Conservation (phyloP, 2,888 invertebrate species). For the Pyrgus malvae region DNA sequence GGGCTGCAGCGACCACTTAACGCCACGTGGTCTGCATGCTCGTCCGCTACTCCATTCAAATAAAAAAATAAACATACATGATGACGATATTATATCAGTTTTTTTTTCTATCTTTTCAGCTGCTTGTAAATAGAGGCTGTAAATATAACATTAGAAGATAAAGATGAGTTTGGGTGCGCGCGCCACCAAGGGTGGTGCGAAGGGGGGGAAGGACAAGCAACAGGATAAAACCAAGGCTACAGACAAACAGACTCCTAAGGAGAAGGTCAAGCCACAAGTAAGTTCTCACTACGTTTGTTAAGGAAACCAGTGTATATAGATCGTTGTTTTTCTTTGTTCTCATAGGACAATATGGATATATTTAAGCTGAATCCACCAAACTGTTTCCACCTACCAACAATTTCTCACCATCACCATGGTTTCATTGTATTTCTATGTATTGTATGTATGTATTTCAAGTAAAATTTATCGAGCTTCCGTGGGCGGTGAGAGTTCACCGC, state of each 20-base stretch:
- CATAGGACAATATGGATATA: too few species aligned
- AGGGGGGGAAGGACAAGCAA: constrained; percentile 71
- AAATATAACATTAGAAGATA: constrained; percentile 85
- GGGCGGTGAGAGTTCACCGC: too few species aligned
- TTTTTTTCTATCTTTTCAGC: constrained; percentile 70
- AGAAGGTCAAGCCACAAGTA: constrained; percentile 79
- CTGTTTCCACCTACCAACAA: too few species aligned
- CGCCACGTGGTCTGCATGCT: too few species aligned
- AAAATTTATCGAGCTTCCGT: too few species aligned
- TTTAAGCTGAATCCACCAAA: too few species aligned
- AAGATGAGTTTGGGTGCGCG: constrained; percentile 87
- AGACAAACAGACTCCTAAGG: constrained; percentile 82
- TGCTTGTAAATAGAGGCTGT: constrained; percentile 91
- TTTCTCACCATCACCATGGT: too few species aligned
- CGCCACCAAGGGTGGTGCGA: constrained; percentile 86
- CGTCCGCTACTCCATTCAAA: neutral
- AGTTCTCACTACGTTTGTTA: neutral
- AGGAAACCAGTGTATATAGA: too few species aligned
- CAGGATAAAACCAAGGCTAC: constrained; percentile 82
- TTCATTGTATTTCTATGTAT: too few species aligned
- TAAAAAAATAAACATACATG: neutral
- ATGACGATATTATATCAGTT: neutral
- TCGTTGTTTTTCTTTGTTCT: too few species aligned
- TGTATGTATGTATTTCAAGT: too few species aligned
- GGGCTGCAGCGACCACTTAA: too few species aligned